These are phyloP conservation scores for Pseudonaja textilis DNA, from an alignment of 2,113 vertebrate genomes.

Conservation along the genomic window DNA sequence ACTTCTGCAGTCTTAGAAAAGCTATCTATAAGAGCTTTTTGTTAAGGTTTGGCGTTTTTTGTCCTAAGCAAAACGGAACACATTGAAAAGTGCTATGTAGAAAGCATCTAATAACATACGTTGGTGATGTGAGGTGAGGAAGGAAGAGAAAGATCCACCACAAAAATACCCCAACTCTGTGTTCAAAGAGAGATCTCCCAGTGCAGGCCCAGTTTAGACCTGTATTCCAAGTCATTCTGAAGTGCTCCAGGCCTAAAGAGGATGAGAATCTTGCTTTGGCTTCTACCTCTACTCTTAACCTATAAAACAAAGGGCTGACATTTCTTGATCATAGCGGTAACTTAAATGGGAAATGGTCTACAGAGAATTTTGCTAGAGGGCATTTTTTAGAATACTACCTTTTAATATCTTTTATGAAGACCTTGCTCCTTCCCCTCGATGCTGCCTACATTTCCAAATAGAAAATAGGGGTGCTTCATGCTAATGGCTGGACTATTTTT, in stretches of 20 bases:
- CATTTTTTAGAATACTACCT: conserved; percentile 11
- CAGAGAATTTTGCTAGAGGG: neutral
- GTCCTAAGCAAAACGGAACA: neutral
- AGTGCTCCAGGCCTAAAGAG: neutral
- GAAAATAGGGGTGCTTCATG: neutral
- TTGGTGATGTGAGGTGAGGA: neutral
- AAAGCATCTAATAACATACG: neutral
- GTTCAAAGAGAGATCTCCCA: conserved; percentile 13
- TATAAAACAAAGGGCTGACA: conserved; percentile 15
- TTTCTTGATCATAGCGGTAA: neutral
- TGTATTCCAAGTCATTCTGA: neutral
- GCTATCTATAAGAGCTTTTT: accelerated
- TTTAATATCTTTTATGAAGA: conserved; percentile 1
- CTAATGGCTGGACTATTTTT: neutral
- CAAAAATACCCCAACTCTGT: conserved; percentile 24
- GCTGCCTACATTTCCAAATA: neutral
- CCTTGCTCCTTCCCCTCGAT: neutral
- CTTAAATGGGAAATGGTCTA: conserved; percentile 27
- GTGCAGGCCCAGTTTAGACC: neutral
- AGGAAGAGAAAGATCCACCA: conserved; percentile 19
- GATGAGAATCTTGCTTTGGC: neutral
- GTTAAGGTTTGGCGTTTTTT: accelerated
- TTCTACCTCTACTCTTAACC: neutral
- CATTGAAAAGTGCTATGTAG: neutral
- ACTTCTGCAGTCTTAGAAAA: accelerated